These are phyloP conservation scores for Notospermus geniculatus DNA, from an alignment of 1,140 invertebrate genomes.

Conservation along the genomic window DNA sequence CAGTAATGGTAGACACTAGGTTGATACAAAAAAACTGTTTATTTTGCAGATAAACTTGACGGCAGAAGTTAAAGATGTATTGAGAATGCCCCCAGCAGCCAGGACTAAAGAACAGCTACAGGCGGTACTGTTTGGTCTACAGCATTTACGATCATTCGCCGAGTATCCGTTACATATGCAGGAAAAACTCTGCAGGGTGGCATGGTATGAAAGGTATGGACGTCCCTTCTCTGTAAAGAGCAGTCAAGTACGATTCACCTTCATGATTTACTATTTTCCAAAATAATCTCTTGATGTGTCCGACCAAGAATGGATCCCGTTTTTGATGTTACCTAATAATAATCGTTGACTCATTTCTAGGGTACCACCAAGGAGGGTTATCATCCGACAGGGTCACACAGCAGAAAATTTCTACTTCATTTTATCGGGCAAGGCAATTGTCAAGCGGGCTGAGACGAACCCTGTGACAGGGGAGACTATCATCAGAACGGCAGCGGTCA, in stretches of 20 bases:
- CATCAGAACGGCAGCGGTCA: conserved; percentile 39
- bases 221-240: neutral
- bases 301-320: too few species aligned
- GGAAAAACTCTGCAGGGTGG: conserved; percentile 50
- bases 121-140: conserved; percentile 50
- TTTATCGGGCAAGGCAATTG: conserved; percentile 53
- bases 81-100: conserved; percentile 36
- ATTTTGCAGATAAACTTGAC: conserved; percentile 48
- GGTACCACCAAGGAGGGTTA: conserved; percentile 47
- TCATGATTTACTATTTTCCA: too few species aligned
- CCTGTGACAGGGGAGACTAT: conserved; percentile 44
- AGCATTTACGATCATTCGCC: conserved; percentile 45
- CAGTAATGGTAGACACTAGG: too few species aligned
- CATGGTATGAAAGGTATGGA: conserved; percentile 51
- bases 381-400: conserved; percentile 54
- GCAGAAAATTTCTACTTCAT: conserved; percentile 57
- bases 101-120: conserved; percentile 49
- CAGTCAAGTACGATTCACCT: too few species aligned
- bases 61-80: conserved; percentile 43
- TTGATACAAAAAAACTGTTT: too few species aligned
- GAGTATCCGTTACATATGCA: conserved; percentile 55
- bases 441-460: conserved; percentile 43
- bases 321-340: too few species aligned
- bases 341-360: conserved; percentile 32
- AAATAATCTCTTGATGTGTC: too few species aligned